Evolutionary conservation across 2,888 invertebrate species (phyloP), one percentile per base, ranked within the genome.

Genomic region (Melanargia galathea): DNA sequence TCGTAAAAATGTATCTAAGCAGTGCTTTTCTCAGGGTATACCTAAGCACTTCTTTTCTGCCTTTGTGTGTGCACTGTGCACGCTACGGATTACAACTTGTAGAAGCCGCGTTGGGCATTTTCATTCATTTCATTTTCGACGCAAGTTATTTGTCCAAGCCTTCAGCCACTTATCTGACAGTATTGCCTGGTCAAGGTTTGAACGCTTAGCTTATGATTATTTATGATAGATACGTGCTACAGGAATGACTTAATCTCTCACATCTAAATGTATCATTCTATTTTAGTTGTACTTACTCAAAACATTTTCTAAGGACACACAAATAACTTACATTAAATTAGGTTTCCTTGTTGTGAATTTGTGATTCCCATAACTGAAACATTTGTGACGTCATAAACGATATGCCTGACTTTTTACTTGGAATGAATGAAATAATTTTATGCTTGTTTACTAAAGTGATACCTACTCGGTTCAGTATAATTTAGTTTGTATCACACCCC

Each of bases 151-250:
- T 16, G 7, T 43, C 43, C 43, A 43, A 43, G 18, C 8, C 43
- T 43, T 18, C 16, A 43, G 16, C 18, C 68, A 64, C 56, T 58
- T 63, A 60, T 59, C 60, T 57, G 64, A 64, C 68, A 62, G 59
- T 64, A 62, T 62, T 45, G n/a, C n/a, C n/a, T n/a, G 68, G 63
- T 64, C 69, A 70, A 70, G 69, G 69, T 30, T 57, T 24, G 38
- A 49, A 55, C 48, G 62, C 10, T 40, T 52, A 65, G 59, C 43
- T 51, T 51, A 57, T 60, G 11, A 38, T 51, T 62, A 61, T 61
- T 49, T 61, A 66, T 58, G 45, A 64, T 35, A 26, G 45, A 64
- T 35, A 35, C 30, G 52, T 49, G 20, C 55, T 35, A 56, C 46
- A 62, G 35, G 35, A 63, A 66, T 60, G 55, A 58, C 57, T 67